Evolutionary conservation across 2,888 invertebrate genomes (phyloP), one percentile per base, ranked within the genome.

Genomic region (Allolobophora icterica): DNA sequence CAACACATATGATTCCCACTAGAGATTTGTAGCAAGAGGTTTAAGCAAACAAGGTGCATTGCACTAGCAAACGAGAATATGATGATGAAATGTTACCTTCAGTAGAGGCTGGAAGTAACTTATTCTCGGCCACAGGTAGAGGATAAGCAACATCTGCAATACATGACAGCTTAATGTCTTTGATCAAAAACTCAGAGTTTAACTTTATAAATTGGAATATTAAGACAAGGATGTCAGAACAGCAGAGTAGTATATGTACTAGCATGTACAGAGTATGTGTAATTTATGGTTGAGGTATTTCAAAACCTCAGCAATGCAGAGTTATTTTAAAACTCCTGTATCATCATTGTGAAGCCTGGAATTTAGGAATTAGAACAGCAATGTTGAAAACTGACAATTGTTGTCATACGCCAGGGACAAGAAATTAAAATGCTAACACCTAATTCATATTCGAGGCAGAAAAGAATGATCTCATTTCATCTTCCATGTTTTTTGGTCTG

Each of bases 101-200:
- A 19, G 87, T 24, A 3, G 38, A 87, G 19, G 15, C n/a, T 8
- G 34, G 87, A 87, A 87, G 87, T 24, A 33, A 87, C n/a, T 35
- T 87, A 33, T 87, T 87, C 38, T 87, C 87, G 6, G 34, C 87
- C 87, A 87, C 8, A 87, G 34, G 87, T 1, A 34, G 87, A 34
- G 87, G 87, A 35, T 87, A 87, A 87, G 38, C 87, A 38, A 87
- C 87, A 87, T 87, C 87, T 87, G 35, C 87, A 38, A 38, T 34
- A 71, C 71, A 71, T 71, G 11, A 71, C 17, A 17, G 8, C n/a
- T 71, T 71, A n/a, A 71, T n/a, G 0, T n/a, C 71, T 52, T 52
- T 52, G 4, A 52, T 24, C 24, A 24, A 52, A 52, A 52, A 87
- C 2, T 87, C 87, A 71, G 52, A 52, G 30, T n/a, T 71, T n/a